Conservation (phyloP, 2,113 vertebrate species). For the Raja brachyura region DNA sequence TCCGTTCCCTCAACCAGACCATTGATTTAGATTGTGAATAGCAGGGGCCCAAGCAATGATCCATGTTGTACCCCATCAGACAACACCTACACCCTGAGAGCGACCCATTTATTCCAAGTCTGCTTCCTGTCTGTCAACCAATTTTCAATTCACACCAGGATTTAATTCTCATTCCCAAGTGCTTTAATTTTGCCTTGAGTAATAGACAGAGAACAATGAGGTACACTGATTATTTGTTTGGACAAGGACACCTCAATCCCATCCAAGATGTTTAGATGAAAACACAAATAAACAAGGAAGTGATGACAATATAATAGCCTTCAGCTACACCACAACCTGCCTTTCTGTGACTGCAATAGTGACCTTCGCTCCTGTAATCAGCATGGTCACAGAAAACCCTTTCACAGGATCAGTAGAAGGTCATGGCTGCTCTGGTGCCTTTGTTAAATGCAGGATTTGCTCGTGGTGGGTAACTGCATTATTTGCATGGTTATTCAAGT, state of each 20-base stretch:
- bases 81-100: no score
- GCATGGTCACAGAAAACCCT: background rate
- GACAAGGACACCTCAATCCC: no score
- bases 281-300: background rate
- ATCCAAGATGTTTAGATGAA: background rate
- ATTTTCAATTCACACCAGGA: no score
- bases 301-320: slow-evolving; percentile 21
- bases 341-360: background rate
- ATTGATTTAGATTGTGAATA: no score
- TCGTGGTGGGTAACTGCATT: slow-evolving; percentile 2
- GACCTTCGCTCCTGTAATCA: background rate
- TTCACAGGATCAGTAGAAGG: background rate
- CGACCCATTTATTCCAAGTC: no score
- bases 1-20: no score
- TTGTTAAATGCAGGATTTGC: background rate
- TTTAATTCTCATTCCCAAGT: no score
- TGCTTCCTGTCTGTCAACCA: no score
- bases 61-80: no score
- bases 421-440: background rate
- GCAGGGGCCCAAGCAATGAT: no score
- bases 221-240: background rate
- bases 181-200: background rate
- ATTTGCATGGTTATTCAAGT: background rate
- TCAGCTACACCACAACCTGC: background rate
- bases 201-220: background rate